Base-by-base conservation (phyloP, 1,140 invertebrate genomes). In the Mya arenaria region DNA sequence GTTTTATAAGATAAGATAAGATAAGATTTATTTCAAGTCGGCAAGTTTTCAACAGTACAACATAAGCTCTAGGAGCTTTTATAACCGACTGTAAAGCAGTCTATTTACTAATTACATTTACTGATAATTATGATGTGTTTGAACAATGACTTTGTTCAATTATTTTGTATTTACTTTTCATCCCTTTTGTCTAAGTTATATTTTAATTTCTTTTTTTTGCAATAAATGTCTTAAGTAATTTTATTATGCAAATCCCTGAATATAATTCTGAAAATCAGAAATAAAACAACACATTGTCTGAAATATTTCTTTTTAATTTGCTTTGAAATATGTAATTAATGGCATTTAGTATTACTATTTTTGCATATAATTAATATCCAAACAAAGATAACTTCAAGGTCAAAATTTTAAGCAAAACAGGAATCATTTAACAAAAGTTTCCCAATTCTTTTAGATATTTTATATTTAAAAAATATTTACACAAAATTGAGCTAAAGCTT, bases 281-380 rank as follows among this genome's bases (percentile, higher is more conserved):
- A 58, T 58, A 58, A 58, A 58, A 58, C 55, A 58, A 58, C 55
- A 8, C 55, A 58, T 8, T 58, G n/a, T 58, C 55, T 58, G 55
- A 58, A 58, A 58, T 58, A 58, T 58, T 8, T 58, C 55, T 58
- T 6, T 58, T 58, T 6, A 58, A 8, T 58, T 58, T 58, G n/a
- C n/a, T 58, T 8, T 58, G 55, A 6, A 58, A 58, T 8, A 8
- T n/a, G 6, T 58, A 8, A 58, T 8, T 58, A 8, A 58, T n/a
- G n/a, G n/a, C n/a, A 58, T 58, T n/a, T 58, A 58, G 55, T 58
- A 58, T 58, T 58, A 58, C 55, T 58, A 58, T 58, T 58, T 58
- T 58, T 58, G n/a, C 55, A 58, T 58, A 58, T 58, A 58, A 58
- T 58, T 58, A 58, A 58, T 58, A 58, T 58, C n/a, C 6, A 58